These are phyloP conservation scores for Lasioglossum leucozonium DNA, from an alignment of 2,888 invertebrate genomes.

Conservation along the genomic window DNA sequence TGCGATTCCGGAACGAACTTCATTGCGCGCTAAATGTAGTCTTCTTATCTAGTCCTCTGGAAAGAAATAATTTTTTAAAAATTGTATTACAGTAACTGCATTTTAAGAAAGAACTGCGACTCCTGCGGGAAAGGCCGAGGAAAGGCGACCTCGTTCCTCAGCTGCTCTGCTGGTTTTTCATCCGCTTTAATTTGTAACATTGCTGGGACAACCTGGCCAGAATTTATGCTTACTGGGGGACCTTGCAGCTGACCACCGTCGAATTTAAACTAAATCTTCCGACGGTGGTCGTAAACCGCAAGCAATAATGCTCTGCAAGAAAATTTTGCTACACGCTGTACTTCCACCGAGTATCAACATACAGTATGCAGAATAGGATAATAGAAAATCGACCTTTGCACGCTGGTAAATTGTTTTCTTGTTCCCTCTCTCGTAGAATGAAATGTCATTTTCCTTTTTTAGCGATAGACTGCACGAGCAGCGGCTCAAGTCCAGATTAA, in stretches of 20 bases:
- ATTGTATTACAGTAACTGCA: neutral
- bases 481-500: neutral
- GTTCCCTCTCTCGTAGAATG: too few species aligned
- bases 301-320: neutral
- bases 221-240: slow-evolving; percentile 72
- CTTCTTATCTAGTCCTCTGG: too few species aligned
- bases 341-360: neutral
- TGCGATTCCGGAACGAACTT: too few species aligned
- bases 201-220: slow-evolving; percentile 54
- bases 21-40: too few species aligned
- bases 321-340: neutral
- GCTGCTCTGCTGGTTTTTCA: slow-evolving; percentile 68
- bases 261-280: neutral
- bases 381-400: neutral
- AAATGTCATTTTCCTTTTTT: too few species aligned
- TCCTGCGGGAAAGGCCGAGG: neutral
- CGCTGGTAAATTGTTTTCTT: too few species aligned
- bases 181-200: slow-evolving; percentile 80
- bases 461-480: neutral
- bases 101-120: neutral
- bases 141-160: slow-evolving; percentile 9
- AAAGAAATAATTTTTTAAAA: too few species aligned
- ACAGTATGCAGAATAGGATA: neutral
- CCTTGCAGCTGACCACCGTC: neutral
- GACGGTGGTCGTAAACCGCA: neutral